A percentile compares a stretch with the other conserved stretches of the same genome.
Conservation (phyloP, 2,888 invertebrate species). For the Eutolmus rufibarbis region DNA sequence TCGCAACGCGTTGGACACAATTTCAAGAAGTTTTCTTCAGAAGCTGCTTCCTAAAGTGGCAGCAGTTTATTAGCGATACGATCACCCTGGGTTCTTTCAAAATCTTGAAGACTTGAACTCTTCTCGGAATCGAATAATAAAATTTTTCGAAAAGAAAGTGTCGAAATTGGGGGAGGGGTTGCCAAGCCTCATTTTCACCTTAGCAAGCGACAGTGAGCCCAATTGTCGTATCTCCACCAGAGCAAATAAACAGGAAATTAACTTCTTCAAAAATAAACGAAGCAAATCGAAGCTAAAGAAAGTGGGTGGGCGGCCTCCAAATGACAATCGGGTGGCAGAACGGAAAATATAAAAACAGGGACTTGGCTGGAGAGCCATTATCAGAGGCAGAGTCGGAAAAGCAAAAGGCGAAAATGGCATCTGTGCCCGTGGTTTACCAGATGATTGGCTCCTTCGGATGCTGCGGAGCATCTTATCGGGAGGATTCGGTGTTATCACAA, state of each 20-base stretch:
- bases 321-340: constrained; percentile 31
- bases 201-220: not conserved
- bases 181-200: not conserved
- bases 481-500: constrained; percentile 24
- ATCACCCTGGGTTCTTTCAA: not conserved
- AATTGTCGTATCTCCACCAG: not conserved
- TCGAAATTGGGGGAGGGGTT: not conserved
- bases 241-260: constrained; percentile 33
- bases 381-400: constrained; percentile 26
- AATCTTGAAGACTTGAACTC: not conserved
- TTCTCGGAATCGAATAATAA: not conserved
- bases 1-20: not conserved
- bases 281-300: constrained; percentile 17
- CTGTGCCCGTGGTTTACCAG: constrained; percentile 10
- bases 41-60: not conserved
- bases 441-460: constrained; percentile 18
- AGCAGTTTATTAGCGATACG: not conserved
- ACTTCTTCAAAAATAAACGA: constrained; percentile 35
- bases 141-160: not conserved
- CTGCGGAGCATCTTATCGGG: not conserved
- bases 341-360: constrained; percentile 34
- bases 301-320: not conserved
- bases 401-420: constrained; percentile 22
- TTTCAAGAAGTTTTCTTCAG: not conserved
- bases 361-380: constrained; percentile 6